Evolutionary conservation across 2,113 vertebrate species (phyloP).

Genomic region (Xiphorhynchus elegans): DNA sequence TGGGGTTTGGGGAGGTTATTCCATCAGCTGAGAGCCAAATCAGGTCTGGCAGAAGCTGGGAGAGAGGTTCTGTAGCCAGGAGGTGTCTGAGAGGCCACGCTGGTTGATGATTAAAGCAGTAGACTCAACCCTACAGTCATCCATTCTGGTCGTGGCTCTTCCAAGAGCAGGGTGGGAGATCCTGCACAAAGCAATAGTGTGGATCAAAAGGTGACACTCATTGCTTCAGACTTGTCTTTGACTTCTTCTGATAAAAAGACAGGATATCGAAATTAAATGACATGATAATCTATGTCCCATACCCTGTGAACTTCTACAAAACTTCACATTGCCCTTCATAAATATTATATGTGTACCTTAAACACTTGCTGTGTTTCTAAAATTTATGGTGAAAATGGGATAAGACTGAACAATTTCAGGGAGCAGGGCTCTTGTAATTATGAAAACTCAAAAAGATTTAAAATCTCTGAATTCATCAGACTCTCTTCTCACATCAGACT

Average conservation of each 20-base stretch:
- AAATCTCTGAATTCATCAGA: background rate
- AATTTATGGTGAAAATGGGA: background rate
- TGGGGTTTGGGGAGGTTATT: background rate
- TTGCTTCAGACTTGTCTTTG: background rate
- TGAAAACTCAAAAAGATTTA: background rate
- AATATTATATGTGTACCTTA: background rate
- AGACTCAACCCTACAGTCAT: background rate
- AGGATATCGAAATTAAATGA: background rate
- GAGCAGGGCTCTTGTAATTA: background rate
- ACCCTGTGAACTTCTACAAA: background rate
- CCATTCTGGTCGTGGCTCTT: background rate
- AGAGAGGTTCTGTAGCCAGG: background rate
- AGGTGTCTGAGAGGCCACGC: accelerated
- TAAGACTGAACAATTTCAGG: background rate
- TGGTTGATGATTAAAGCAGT: background rate
- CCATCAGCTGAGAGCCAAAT: background rate
- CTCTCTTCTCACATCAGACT: background rate
- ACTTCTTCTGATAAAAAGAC: background rate
- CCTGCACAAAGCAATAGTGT: background rate
- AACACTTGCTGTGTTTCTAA: background rate
- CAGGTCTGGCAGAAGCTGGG: background rate
- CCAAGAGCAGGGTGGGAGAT: background rate
- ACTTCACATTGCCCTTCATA: background rate
- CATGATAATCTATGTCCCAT: background rate
- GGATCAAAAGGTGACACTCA: background rate